These are phyloP conservation scores for Phenganax subtilis DNA, from an alignment of 92 coral and sea anemone genomes.

Conservation along the genomic window DNA sequence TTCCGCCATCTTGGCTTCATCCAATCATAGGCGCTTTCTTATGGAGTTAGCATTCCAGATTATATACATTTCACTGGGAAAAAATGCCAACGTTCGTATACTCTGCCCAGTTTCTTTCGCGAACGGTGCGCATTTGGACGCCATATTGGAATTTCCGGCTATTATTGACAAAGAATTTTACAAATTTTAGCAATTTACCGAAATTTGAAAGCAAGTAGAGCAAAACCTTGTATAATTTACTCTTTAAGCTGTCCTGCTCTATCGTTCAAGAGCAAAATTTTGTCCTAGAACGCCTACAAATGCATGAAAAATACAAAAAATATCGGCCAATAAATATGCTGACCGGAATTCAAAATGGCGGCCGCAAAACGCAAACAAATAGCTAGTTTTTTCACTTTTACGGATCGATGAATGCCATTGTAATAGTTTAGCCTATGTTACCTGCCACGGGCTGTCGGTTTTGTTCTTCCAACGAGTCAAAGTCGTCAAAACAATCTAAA, in stretches of 20 bases:
- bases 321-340: not conserved
- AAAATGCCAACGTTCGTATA: too few species aligned
- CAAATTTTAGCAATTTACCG: not conserved
- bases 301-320: slow-evolving; percentile 4
- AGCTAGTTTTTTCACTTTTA: not conserved
- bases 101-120: not conserved
- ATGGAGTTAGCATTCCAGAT: too few species aligned
- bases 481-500: slow-evolving; percentile 49
- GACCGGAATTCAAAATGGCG: slow-evolving; percentile 78
- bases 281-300: not conserved
- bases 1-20: too few species aligned
- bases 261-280: not conserved
- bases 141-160: slow-evolving; percentile 22
- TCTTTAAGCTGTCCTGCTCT: not conserved
- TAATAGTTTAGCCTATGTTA: slow-evolving; percentile 34
- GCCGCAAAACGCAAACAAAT: slow-evolving; percentile 31
- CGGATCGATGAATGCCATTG: slow-evolving; percentile 4
- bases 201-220: not conserved
- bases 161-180: not conserved
- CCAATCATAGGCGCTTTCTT: too few species aligned
- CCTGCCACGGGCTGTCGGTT: slow-evolving; percentile 94
- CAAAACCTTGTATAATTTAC: not conserved
- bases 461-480: slow-evolving; percentile 56
- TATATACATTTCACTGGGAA: too few species aligned
- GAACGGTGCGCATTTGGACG: not conserved